Conservation (phyloP, 1,140 invertebrate species). For the Platorchestia sp. region DNA sequence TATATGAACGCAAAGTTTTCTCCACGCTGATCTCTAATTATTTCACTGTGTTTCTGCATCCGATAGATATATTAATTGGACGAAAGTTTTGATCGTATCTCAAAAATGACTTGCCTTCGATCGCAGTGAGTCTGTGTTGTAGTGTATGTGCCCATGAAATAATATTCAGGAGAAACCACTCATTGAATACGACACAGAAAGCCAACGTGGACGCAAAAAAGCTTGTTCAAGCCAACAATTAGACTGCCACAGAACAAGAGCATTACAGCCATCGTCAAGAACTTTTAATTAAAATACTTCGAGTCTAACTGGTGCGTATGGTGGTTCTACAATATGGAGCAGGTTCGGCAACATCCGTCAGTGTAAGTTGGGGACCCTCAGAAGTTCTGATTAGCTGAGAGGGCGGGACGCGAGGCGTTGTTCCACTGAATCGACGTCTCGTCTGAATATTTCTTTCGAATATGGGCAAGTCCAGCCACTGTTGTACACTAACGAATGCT, state of each 20-base stretch:
- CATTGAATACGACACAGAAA: background rate
- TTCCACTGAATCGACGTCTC: background rate
- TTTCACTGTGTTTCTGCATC: background rate
- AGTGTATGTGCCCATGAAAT: background rate
- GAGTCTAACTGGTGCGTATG: background rate
- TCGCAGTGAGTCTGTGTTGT: background rate
- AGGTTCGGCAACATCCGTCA: background rate
- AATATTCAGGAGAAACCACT: background rate
- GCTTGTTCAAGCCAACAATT: background rate
- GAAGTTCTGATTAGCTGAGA: background rate
- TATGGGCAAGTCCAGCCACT: background rate
- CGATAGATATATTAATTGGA: background rate
- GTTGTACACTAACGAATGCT: background rate
- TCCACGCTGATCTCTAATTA: too few species aligned
- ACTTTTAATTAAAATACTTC: background rate
- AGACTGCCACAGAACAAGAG: background rate
- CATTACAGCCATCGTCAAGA: background rate
- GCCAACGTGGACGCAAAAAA: background rate
- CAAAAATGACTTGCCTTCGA: background rate
- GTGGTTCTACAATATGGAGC: background rate
- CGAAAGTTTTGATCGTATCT: background rate
- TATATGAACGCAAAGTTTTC: background rate
- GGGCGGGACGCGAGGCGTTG: background rate
- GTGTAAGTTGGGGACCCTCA: background rate
- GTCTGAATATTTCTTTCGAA: background rate